Evolutionary conservation across 2,113 vertebrate species (phyloP).

Genomic region (Vanacampus margaritifer): DNA sequence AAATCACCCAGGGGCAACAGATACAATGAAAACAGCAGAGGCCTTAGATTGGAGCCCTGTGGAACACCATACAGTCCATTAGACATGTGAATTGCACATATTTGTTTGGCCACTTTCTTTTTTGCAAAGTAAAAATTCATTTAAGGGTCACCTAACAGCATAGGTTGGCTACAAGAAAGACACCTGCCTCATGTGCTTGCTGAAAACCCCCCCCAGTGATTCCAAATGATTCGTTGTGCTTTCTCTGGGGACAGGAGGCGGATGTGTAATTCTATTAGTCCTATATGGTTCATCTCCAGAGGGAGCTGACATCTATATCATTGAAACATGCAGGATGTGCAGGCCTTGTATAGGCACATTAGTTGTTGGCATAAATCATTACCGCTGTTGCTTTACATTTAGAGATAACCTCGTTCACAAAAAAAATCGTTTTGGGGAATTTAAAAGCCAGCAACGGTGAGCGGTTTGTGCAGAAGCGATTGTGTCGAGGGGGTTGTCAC

Average conservation of each 20-base stretch:
- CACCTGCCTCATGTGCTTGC: conserved; percentile 10
- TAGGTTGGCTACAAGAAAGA: conserved; percentile 20
- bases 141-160: conserved; percentile 45
- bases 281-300: conserved; percentile 55
- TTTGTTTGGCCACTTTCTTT: too few relatives aligned
- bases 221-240: conserved; percentile 63
- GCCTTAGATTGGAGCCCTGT: too few relatives aligned
- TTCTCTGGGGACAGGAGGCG: conserved; percentile 50
- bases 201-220: conserved; percentile 53
- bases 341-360: conserved; percentile 30
- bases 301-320: conserved; percentile 58
- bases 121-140: conserved; percentile 24
- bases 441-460: conserved; percentile 19
- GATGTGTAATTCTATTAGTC: conserved; percentile 72
- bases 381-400: conserved; percentile 38
- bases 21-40: too few relatives aligned
- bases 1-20: too few relatives aligned
- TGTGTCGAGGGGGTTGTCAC: conserved; percentile 46
- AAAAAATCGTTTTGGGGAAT: conserved; percentile 17
- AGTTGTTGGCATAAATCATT: conserved; percentile 40
- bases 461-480: conserved; percentile 2
- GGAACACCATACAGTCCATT: too few relatives aligned
- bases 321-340: conserved; percentile 37
- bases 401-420: conserved; percentile 24
- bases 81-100: too few relatives aligned